Percentiles rank a stretch among this genome's conserved stretches.
These are phyloP conservation scores for Fissipunctia ypsillon DNA, from an alignment of 2,888 invertebrate species.

Conservation along the genomic window DNA sequence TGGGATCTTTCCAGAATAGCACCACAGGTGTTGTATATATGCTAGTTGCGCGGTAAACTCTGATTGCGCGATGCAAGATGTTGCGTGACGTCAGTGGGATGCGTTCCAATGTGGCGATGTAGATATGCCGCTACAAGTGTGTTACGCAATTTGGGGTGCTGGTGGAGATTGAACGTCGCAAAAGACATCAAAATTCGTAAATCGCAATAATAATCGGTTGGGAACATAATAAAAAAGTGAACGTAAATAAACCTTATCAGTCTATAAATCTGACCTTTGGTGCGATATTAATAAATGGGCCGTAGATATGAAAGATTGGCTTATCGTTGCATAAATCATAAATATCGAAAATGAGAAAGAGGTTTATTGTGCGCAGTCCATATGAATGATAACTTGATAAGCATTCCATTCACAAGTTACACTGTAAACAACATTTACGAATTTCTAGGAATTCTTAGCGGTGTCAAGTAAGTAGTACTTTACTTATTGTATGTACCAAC, in stretches of 20 bases:
- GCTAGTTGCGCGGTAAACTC: too few relatives aligned
- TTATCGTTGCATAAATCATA: slow-evolving; percentile 56
- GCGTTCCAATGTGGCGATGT: too few relatives aligned
- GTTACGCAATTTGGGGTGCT: neutral
- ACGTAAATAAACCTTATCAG: slow-evolving; percentile 35
- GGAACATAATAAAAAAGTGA: slow-evolving; percentile 9
- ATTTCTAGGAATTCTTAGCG: neutral
- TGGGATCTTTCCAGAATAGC: too few relatives aligned
- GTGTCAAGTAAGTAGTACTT: too few relatives aligned
- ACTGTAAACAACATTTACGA: slow-evolving; percentile 6
- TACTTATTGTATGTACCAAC: too few relatives aligned
- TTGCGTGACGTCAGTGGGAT: too few relatives aligned
- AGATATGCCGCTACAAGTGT: too few relatives aligned
- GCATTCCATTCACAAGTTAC: slow-evolving; percentile 44
- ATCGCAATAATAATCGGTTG: neutral
- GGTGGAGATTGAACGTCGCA: neutral
- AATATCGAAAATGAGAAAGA: slow-evolving; percentile 51
- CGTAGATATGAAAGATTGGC: slow-evolving; percentile 36
- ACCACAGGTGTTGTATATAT: too few relatives aligned
- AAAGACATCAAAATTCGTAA: slow-evolving; percentile 7
- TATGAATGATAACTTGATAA: slow-evolving; percentile 27
- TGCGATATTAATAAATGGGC: slow-evolving; percentile 55
- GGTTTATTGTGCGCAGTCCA: slow-evolving; percentile 31
- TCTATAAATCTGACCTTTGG: slow-evolving; percentile 45
- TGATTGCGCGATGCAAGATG: too few relatives aligned